phyloP scores from a whole-genome alignment of 92 coral and sea anemone genomes.

The Palythoa heliodiscus region DNA sequence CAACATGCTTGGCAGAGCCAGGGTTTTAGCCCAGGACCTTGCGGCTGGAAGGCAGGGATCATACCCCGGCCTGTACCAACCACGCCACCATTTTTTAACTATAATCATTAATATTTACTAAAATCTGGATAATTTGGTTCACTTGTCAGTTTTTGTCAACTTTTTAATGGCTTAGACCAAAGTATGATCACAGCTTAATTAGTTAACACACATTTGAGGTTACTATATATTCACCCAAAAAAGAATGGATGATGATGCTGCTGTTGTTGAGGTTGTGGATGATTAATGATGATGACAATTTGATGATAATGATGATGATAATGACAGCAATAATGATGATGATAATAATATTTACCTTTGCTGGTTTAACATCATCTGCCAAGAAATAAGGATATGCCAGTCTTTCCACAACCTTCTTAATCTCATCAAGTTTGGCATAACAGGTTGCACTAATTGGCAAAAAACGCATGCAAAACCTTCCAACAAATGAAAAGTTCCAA shows the following conservation, averaged over 20 bases:
- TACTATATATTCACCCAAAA: too few species aligned
- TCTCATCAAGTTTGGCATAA: constrained; percentile 78
- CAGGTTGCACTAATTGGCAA: constrained; percentile 82
- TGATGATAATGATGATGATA: not conserved
- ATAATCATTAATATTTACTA: too few species aligned
- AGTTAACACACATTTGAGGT: too few species aligned
- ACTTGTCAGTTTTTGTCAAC: too few species aligned
- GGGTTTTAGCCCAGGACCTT: too few species aligned
- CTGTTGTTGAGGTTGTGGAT: not conserved
- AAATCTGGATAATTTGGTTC: too few species aligned
- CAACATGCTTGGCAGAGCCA: too few species aligned
- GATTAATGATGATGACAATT: not conserved
- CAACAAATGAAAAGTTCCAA: not conserved
- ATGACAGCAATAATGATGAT: not conserved
- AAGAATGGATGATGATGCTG: not conserved
- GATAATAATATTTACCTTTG: constrained; percentile 57
- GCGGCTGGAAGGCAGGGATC: too few species aligned
- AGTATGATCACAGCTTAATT: too few species aligned
- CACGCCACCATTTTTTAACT: too few species aligned
- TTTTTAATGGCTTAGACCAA: too few species aligned
- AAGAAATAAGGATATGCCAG: constrained; percentile 69
- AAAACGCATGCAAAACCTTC: constrained; percentile 82
- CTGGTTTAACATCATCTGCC: constrained; percentile 66
- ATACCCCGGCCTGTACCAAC: too few species aligned
- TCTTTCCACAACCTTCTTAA: constrained; percentile 63